Evolutionary conservation across 2,797 vertebrate species (phyloP).

Genomic region (Pristis pectinata): DNA sequence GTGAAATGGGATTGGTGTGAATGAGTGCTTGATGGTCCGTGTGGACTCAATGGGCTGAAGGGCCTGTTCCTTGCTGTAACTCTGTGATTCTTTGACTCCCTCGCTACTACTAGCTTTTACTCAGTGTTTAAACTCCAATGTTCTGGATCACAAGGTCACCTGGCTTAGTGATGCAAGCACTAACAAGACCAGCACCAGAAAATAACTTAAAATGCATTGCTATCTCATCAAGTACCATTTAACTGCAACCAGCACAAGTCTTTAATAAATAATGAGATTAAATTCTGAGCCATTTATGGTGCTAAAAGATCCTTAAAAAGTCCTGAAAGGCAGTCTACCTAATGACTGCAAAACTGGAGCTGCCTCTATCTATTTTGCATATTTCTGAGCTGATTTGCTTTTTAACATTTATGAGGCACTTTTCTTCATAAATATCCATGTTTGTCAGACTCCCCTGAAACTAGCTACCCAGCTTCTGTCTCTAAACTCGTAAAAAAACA

Average conservation of each 20-base stretch:
- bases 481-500: neutral
- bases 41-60: too few species aligned
- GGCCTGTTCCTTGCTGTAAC: too few species aligned
- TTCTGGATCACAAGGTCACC: too few species aligned
- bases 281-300: neutral
- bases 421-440: slow-evolving; percentile 14
- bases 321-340: too few species aligned
- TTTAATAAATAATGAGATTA: neutral
- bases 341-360: neutral
- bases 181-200: neutral
- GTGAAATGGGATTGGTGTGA: too few species aligned
- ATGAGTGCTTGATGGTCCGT: too few species aligned
- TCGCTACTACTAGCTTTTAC: too few species aligned
- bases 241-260: neutral
- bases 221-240: neutral
- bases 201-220: neutral
- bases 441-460: neutral
- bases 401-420: slow-evolving; percentile 8
- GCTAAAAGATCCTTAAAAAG: neutral
- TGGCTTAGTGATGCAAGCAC: neutral
- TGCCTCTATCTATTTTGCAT: neutral
- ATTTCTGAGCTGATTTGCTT: slow-evolving; percentile 12
- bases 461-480: neutral
- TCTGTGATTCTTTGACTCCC: too few species aligned
- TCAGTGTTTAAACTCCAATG: neutral